Conservation (phyloP, 2,888 invertebrate species). For the Drosophila phalerata region DNA sequence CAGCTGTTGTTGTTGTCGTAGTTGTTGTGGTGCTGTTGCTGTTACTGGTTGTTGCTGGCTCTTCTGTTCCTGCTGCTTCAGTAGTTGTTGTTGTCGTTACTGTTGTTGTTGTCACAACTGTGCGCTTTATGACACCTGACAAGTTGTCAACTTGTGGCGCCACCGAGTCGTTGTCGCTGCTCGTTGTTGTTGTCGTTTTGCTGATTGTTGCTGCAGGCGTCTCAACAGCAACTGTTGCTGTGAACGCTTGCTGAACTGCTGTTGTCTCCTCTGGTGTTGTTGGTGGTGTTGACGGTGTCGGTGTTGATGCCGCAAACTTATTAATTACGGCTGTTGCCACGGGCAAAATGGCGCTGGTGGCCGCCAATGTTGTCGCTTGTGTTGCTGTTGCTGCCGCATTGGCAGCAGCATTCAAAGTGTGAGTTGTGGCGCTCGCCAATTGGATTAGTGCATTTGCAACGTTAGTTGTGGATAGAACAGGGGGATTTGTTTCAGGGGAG, state of each 20-base stretch:
- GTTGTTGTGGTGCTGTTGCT: constrained; percentile 44
- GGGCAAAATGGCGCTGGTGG: constrained; percentile 69
- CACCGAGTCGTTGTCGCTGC: constrained; percentile 64
- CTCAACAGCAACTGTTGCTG: constrained; percentile 33
- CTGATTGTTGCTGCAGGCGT: constrained; percentile 7
- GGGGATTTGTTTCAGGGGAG: constrained; percentile 48
- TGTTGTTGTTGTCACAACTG: constrained; percentile 80
- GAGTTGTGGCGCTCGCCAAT: constrained; percentile 83
- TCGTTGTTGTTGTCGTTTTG: constrained; percentile 42
- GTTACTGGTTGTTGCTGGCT: constrained; percentile 23
- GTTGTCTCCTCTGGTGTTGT: constrained; percentile 24
- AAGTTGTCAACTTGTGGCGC: constrained; percentile 40
- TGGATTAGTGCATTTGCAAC: constrained; percentile 83
- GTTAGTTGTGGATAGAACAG: constrained; percentile 64
- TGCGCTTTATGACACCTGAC: constrained; percentile 65
- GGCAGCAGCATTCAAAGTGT: constrained; percentile 74
- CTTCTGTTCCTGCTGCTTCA: constrained; percentile 47
- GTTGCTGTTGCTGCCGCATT: constrained; percentile 68
- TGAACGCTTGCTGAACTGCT: constrained; percentile 28
- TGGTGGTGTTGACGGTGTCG: constrained; percentile 29
- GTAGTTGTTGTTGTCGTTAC: constrained; percentile 78
- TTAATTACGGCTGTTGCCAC: constrained; percentile 70
- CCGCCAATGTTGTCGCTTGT: constrained; percentile 73
- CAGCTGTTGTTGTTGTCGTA: constrained; percentile 70
- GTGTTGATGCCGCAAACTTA: constrained; percentile 54